These are phyloP conservation scores for Tauraco hartlaubi DNA, from an alignment of 2,797 vertebrate genomes.

Conservation along the genomic window DNA sequence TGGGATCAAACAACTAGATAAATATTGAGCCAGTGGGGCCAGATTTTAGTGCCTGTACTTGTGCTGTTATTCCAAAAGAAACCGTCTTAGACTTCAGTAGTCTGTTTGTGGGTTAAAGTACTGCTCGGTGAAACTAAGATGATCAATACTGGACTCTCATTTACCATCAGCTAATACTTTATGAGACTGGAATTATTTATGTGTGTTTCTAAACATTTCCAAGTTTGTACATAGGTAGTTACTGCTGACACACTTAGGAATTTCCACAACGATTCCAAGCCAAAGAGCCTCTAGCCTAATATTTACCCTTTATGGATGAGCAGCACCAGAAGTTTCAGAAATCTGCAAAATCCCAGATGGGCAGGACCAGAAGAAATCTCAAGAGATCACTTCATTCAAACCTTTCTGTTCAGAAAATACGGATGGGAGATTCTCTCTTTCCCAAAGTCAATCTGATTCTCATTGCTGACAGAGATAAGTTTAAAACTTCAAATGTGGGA, in stretches of 20 bases:
- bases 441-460: not conserved
- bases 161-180: not conserved
- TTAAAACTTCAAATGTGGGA: not conserved
- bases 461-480: not conserved
- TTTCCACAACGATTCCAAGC: not conserved
- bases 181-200: slow-evolving; percentile 25
- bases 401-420: not conserved
- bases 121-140: not conserved
- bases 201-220: not conserved
- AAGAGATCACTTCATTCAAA: not conserved
- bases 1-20: slow-evolving; percentile 53
- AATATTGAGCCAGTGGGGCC: slow-evolving; percentile 24
- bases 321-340: not conserved
- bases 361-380: not conserved
- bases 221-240: not conserved
- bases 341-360: not conserved
- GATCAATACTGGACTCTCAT: slow-evolving; percentile 23
- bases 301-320: not conserved
- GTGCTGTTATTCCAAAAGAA: not conserved
- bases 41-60: not conserved
- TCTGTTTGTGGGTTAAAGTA: not conserved
- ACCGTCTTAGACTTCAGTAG: not conserved
- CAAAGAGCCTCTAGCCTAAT: not conserved
- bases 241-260: not conserved
- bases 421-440: not conserved